phyloP scores from a whole-genome alignment of 2,888 invertebrate genomes.

The Epinotia ramella region DNA sequence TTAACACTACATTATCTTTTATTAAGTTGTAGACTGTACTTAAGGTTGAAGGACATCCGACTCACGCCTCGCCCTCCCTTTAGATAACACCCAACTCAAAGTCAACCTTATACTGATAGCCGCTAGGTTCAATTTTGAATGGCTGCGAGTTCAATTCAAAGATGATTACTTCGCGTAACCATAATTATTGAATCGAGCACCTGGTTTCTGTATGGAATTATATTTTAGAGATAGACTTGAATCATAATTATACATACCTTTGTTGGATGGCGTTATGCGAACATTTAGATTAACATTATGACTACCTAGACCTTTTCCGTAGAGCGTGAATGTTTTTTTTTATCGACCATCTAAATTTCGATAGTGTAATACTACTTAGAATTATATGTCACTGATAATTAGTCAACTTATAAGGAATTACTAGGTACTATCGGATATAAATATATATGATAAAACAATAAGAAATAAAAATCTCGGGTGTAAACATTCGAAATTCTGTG shows the following conservation, averaged over 20 bases:
- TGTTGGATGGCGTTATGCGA: conserved; percentile 10
- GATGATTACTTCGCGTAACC: conserved; percentile 31
- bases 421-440: no score
- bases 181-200: conserved; percentile 32
- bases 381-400: no score
- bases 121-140: background rate
- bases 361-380: no score
- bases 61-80: conserved; percentile 14
- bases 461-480: no score
- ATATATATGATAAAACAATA: no score
- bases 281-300: background rate
- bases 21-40: conserved; percentile 13
- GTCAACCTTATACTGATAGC: background rate
- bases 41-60: conserved; percentile 14
- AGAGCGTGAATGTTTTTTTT: no score
- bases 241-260: background rate
- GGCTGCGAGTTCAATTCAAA: background rate
- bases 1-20: conserved; percentile 7
- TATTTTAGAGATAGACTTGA: conserved; percentile 17
- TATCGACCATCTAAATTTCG: no score
- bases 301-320: no score
- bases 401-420: no score
- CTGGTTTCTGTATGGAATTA: conserved; percentile 27
- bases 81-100: background rate
- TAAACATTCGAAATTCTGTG: no score